These are phyloP conservation scores for Drosophila sordidula DNA, from an alignment of 2,888 invertebrate species.

Conservation along the genomic window DNA sequence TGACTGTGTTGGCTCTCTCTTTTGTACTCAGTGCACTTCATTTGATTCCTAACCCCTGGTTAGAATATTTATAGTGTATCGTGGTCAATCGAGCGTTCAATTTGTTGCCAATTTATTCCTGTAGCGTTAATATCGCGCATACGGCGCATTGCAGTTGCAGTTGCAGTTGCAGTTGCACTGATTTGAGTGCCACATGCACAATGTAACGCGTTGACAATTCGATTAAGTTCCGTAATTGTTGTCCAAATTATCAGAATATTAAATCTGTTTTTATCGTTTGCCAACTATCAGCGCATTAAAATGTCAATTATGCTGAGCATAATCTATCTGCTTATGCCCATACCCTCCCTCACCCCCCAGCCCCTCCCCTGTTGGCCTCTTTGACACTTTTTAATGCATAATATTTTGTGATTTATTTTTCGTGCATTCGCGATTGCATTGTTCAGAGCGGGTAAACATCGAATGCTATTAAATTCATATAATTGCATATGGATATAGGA, in stretches of 20 bases:
- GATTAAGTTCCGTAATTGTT: slow-evolving; percentile 79
- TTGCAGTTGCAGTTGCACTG: slow-evolving; percentile 12
- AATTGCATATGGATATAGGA: neutral
- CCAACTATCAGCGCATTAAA: slow-evolving; percentile 78
- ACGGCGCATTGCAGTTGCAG: slow-evolving; percentile 33
- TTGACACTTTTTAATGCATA: slow-evolving; percentile 39
- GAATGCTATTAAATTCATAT: slow-evolving; percentile 34
- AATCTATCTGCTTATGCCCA: slow-evolving; percentile 31
- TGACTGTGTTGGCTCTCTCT: neutral
- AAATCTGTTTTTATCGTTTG: slow-evolving; percentile 74
- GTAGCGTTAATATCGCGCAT: slow-evolving; percentile 39
- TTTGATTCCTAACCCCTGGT: slow-evolving; percentile 12
- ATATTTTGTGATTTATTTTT: slow-evolving; percentile 57
- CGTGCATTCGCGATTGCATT: slow-evolving; percentile 34
- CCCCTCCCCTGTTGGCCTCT: neutral
- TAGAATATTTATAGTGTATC: neutral
- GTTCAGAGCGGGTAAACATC: slow-evolving; percentile 37
- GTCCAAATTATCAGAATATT: slow-evolving; percentile 79
- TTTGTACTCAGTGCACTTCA: slow-evolving; percentile 12
- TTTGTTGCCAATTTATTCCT: slow-evolving; percentile 28
- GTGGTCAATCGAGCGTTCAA: slow-evolving; percentile 23
- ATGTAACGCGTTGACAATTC: slow-evolving; percentile 69
- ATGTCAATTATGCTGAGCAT: slow-evolving; percentile 73
- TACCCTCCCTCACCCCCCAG: neutral
- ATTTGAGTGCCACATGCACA: slow-evolving; percentile 18